These are phyloP conservation scores for Branchellion lobata DNA, from an alignment of 2,888 invertebrate genomes.

Conservation along the genomic window DNA sequence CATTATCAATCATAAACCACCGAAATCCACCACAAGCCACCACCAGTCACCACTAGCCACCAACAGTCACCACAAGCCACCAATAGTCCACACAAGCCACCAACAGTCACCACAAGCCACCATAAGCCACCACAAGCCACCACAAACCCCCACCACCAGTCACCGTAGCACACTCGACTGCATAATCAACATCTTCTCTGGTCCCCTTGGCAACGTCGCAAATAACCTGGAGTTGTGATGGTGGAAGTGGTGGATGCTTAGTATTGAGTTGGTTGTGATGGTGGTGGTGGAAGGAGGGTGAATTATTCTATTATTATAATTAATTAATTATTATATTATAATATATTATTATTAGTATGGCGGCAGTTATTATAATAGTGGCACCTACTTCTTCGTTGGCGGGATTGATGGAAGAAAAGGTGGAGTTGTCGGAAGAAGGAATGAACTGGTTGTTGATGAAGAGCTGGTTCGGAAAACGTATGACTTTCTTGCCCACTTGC, in stretches of 20 bases:
- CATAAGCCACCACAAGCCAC: neutral
- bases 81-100: neutral
- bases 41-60: neutral
- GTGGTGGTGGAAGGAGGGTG: no score
- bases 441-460: constrained; percentile 87
- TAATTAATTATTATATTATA: no score
- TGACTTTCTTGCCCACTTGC: constrained; percentile 74
- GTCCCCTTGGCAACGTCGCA: constrained; percentile 71
- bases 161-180: constrained; percentile 81
- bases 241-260: neutral
- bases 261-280: neutral
- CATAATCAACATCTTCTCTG: constrained; percentile 78
- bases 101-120: constrained; percentile 14
- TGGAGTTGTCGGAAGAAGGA: constrained; percentile 71
- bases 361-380: no score
- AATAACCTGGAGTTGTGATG: constrained; percentile 53
- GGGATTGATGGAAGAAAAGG: constrained; percentile 74
- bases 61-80: constrained; percentile 7
- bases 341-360: no score
- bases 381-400: constrained; percentile 72
- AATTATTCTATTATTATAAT: no score
- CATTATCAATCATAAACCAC: no score
- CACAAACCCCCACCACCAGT: constrained; percentile 32
- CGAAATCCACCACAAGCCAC: constrained; percentile 5
- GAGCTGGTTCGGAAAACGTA: constrained; percentile 83